A percentile compares a stretch with the other conserved stretches of the same genome.
These are phyloP conservation scores for Ophion obscuratus DNA, from an alignment of 2,888 invertebrate genomes.

Conservation along the genomic window DNA sequence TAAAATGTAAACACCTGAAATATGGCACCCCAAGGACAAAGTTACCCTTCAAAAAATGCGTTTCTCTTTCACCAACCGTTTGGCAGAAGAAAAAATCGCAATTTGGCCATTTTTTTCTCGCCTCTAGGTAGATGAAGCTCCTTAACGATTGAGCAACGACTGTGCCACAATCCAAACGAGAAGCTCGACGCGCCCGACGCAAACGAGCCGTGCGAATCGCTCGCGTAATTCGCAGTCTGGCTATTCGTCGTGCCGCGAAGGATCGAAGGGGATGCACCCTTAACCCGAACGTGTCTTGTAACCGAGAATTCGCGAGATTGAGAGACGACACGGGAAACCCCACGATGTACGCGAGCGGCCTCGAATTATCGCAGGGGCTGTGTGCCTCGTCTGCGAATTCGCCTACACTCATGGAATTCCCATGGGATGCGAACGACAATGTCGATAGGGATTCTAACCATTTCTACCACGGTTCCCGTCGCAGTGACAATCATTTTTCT, in stretches of 20 bases:
- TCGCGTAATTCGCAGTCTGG: slow-evolving; percentile 60
- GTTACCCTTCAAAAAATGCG: too few relatives aligned
- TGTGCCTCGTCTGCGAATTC: slow-evolving; percentile 38
- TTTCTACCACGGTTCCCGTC: neutral
- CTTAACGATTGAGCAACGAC: neutral
- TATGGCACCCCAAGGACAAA: too few relatives aligned
- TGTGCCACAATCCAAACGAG: slow-evolving; percentile 13
- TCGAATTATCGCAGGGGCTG: slow-evolving; percentile 41
- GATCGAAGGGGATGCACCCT: slow-evolving; percentile 50
- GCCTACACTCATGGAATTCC: slow-evolving; percentile 18
- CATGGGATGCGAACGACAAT: slow-evolving; percentile 16
- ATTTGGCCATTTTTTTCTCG: too few relatives aligned
- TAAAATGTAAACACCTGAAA: too few relatives aligned
- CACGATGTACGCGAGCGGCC: slow-evolving; percentile 19
- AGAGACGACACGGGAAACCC: slow-evolving; percentile 35
- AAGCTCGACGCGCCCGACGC: slow-evolving; percentile 16
- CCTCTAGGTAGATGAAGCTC: too few relatives aligned
- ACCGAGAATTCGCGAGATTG: slow-evolving; percentile 38
- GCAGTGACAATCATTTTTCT: too few relatives aligned
- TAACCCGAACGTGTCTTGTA: slow-evolving; percentile 44
- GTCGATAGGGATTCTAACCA: slow-evolving; percentile 10
- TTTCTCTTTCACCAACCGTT: too few relatives aligned
- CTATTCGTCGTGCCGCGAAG: slow-evolving; percentile 45
- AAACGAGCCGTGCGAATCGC: slow-evolving; percentile 39
- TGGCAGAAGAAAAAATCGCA: too few relatives aligned